Evolutionary conservation across 2,113 vertebrate species (phyloP), one percentile per base, ranked within the genome.

Genomic region (Rhombomys opimus): DNA sequence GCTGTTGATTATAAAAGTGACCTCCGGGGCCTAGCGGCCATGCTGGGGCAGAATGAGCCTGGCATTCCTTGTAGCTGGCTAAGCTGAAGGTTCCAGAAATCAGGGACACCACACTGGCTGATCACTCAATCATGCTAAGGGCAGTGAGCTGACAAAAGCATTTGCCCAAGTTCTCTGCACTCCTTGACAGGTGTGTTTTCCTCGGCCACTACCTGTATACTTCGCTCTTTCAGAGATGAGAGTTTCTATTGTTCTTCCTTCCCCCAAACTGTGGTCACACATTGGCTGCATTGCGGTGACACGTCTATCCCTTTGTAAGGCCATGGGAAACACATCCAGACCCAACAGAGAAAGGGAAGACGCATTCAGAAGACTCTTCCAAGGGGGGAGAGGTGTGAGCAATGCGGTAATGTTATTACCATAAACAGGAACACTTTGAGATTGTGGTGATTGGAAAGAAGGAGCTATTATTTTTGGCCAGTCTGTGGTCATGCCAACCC

Each of bases 191-290:
- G 30, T 2, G 22, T 2, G 5, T 35, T 27, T 18, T 63, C 70
- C 63, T 77, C 41, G 12, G 0, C 75, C 87, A n/a, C 57, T 76
- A 91, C 70, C 87, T 91, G 30, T 85, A 70, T 46, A 52, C 35
- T 87, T 96, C 61, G 54, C 63, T n/a, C 59, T 41, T 59, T 59
- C 68, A 41, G 14, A 92, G 94, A 54, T 80, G 61, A 65, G 32
- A 14, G 10, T 5, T 78, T 87, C 82, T 65, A 61, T 68, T 57
- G 57, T 2, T 61, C 38, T 2, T 46, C 68, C 57, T 57, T 12
- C 57, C 22, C 50, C 61, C 46, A 18, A n/a, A 20, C 13, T 9
- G n/a, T 3, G 30, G 30, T 17, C 52, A 54, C 14, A 8, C 14
- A 50, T 3, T 10, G 7, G 41, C 80, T 23, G 15, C 30, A 59